Percentiles rank a stretch among this genome's conserved stretches.
Evolutionary conservation across 2,888 invertebrate genomes (phyloP).

Genomic region (Halictus ligatus): DNA sequence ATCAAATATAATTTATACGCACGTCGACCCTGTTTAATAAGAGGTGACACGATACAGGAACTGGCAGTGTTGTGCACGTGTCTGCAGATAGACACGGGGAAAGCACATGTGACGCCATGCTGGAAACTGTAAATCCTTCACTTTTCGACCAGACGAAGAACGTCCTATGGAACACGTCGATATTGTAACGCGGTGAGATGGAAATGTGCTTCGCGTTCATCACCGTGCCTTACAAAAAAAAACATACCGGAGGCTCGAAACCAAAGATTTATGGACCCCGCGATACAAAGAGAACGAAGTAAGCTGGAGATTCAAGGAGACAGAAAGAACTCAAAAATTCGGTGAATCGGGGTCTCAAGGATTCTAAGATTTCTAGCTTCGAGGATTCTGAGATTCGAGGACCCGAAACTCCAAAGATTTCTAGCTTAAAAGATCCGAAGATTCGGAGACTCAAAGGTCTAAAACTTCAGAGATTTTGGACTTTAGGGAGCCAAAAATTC

Average conservation of each 20-base stretch:
- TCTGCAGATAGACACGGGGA: not conserved
- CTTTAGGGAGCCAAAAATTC: not conserved
- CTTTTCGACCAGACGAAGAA: not conserved
- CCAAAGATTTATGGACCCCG: not conserved
- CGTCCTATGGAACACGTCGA: not conserved
- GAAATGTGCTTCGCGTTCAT: not conserved
- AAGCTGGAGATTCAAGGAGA: not conserved
- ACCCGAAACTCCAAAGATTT: not conserved
- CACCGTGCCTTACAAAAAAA: not conserved
- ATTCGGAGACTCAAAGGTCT: not conserved
- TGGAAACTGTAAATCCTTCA: not conserved
- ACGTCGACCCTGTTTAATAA: conserved; percentile 14
- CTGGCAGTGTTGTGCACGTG: not conserved
- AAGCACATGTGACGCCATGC: not conserved
- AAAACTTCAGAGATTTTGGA: not conserved
- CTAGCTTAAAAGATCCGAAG: not conserved
- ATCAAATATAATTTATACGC: conserved; percentile 27
- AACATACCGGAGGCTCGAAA: not conserved
- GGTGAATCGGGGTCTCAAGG: no score
- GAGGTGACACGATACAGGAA: not conserved
- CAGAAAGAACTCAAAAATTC: not conserved
- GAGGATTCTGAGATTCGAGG: not conserved
- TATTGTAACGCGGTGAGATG: not conserved
- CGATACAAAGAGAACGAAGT: not conserved
- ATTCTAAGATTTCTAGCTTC: no score